phyloP scores from a whole-genome alignment of 2,888 invertebrate species.

The Seira sanloemensis region DNA sequence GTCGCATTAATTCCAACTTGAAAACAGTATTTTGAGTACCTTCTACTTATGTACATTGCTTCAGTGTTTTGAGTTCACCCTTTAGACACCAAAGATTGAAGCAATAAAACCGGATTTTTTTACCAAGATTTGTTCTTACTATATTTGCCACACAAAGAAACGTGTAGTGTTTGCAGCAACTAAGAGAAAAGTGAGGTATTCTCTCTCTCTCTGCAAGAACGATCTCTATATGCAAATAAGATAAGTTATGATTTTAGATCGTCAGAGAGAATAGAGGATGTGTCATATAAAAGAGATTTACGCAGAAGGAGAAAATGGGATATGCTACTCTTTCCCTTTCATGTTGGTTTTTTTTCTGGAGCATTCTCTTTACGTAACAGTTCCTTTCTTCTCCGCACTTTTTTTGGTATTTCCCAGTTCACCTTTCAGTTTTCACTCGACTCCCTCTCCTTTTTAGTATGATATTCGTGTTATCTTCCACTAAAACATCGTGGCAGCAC shows the following conservation, averaged over 20 bases:
- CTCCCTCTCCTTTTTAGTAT: not conserved
- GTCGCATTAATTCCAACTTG: no score
- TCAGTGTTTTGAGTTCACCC: not conserved
- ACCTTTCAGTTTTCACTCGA: not conserved
- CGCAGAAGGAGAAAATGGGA: conserved; percentile 46
- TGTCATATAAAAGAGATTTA: conserved; percentile 62
- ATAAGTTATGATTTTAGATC: conserved; percentile 57
- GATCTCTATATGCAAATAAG: conserved; percentile 52
- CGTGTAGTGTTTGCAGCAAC: conserved; percentile 26
- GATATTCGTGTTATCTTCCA: not conserved
- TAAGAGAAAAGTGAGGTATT: conserved; percentile 10
- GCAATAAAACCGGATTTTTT: conserved; percentile 57
- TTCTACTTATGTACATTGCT: no score
- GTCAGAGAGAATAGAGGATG: conserved; percentile 44
- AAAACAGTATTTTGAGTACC: no score
- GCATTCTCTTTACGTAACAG: not conserved
- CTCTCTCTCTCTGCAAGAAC: not conserved
- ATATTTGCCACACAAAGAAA: not conserved
- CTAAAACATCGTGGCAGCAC: not conserved
- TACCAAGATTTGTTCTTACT: not conserved
- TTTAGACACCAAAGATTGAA: conserved; percentile 18
- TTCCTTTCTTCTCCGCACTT: not conserved
- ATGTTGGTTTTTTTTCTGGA: not conserved
- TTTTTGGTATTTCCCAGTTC: no score
- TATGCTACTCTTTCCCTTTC: not conserved